Base-by-base conservation (phyloP, 2,888 invertebrate genomes). In the Cepaea hortensis region DNA sequence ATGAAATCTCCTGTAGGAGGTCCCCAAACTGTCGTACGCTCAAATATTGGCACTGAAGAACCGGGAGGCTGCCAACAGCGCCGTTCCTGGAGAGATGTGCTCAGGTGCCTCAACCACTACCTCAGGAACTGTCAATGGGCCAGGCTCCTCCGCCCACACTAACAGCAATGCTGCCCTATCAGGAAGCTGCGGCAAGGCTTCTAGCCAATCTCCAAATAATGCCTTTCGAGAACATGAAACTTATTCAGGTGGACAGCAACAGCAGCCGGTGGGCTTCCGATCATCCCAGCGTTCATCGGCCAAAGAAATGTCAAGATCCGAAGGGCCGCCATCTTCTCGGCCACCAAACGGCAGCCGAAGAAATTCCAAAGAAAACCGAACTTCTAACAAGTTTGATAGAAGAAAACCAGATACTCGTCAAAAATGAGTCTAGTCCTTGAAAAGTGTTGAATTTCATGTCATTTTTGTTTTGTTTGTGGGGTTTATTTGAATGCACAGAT, bases 381-480 rank as follows among this genome's bases (percentile, higher is more conserved):
- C 85, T 62, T 73, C 81, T 6, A 85, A 75, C 55, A 85, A 73
- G 62, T 81, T 81, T 76, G 85, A 85, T n/a, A 72, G 81, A 68
- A 81, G 85, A 65, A 85, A 85, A 85, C 81, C 85, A 13, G 85
- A 85, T 46, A 7, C 75, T 81, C 81, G 81, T 50, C 85, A 73
- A 65, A 85, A 85, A 50, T 85, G 48, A 81, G 15, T 73, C 81
- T 85, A 84, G 79, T 85, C 79, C 2, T 46, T 73, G 50, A 7
- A 83, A 83, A 55, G 5, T 82, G 0, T 82, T 82, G 72, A 18
- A 73, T 68, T 23, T 73, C 11, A 62, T 20, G 18, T 68, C 6
- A 55, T 55, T 9, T 55, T 0, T 68, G 68, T 20, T 20, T 68
- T 5, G 5, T 20, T 9, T 18, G n/a, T 20, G 5, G 68, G n/a